Percentiles rank a stretch among this genome's conserved stretches.
These are phyloP conservation scores for Hystrix brachyura DNA, from an alignment of 2,113 vertebrate genomes.

Conservation along the genomic window DNA sequence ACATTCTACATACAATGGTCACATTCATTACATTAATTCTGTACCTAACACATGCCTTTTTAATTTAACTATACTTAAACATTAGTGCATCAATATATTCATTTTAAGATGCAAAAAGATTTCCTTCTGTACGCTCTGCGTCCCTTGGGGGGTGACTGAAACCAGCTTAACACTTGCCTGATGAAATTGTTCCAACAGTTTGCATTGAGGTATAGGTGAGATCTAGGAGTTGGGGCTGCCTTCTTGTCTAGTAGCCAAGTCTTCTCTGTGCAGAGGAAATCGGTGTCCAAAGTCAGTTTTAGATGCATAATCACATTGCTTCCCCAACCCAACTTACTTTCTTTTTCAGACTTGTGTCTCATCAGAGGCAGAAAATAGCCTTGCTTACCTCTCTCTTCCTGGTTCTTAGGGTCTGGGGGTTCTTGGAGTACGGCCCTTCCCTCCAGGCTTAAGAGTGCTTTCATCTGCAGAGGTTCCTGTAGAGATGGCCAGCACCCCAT, in stretches of 20 bases:
- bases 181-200: background rate
- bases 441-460: background rate
- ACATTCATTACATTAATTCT: too few relatives aligned
- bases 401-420: background rate
- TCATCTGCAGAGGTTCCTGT: too few relatives aligned
- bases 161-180: background rate
- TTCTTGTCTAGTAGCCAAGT: background rate
- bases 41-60: background rate
- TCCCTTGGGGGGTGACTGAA: background rate
- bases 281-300: background rate
- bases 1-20: too few relatives aligned
- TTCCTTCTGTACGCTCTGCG: background rate
- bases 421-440: background rate
- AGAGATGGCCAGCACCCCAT: accelerated
- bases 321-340: background rate
- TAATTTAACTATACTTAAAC: background rate
- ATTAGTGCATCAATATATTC: background rate
- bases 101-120: background rate
- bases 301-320: background rate
- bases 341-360: background rate
- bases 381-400: background rate
- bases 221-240: too few relatives aligned
- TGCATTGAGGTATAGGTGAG: background rate
- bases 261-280: background rate
- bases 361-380: background rate